Percentiles rank a stretch among this genome's conserved stretches.
phyloP scores from a whole-genome alignment of 1,140 invertebrate species.

The Habropoda laboriosa region DNA sequence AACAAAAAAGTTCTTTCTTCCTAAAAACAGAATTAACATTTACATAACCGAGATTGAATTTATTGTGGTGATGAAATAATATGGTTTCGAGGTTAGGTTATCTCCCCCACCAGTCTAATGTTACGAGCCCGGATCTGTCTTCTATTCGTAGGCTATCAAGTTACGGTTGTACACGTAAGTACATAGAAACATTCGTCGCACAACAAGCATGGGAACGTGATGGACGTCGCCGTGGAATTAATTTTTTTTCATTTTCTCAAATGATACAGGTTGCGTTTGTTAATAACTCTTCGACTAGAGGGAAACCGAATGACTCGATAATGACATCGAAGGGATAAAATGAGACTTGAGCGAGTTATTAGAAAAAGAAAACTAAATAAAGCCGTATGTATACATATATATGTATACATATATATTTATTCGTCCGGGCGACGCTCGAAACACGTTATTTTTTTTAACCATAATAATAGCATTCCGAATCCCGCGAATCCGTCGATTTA shows the following conservation, averaged over 20 bases:
- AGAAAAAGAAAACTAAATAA: background rate
- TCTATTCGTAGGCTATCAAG: constrained; percentile 65
- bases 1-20: background rate
- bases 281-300: background rate
- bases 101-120: background rate
- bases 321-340: background rate
- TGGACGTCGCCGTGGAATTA: constrained; percentile 52
- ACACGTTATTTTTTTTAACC: constrained; percentile 15
- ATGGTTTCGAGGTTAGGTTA: background rate
- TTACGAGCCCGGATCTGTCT: background rate
- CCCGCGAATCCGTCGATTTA: constrained; percentile 5
- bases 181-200: constrained; percentile 76
- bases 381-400: background rate
- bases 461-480: background rate
- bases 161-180: constrained; percentile 69
- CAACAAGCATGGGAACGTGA: constrained; percentile 69
- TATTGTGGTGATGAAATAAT: background rate
- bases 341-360: background rate
- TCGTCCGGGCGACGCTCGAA: constrained; percentile 43
- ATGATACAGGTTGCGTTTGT: background rate
- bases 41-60: background rate
- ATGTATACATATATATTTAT: no score
- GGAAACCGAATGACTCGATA: no score
- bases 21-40: background rate
- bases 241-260: background rate